Conservation (phyloP, 2,113 vertebrate genomes). For the Artemisiospiza belli region DNA sequence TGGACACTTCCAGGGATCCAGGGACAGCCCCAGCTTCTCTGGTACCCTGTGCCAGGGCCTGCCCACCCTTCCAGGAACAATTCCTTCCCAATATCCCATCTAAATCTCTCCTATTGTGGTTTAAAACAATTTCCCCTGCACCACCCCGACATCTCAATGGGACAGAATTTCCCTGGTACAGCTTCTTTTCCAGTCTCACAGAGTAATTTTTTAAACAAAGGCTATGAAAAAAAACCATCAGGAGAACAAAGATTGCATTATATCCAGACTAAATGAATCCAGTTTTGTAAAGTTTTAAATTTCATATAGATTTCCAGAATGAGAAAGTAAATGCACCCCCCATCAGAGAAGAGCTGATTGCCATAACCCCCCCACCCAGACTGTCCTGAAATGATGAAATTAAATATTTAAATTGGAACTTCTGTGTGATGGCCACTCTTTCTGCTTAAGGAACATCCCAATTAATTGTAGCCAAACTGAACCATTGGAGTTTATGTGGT, state of each 20-base stretch:
- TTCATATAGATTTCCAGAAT: background rate
- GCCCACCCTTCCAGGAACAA: background rate
- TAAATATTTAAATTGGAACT: background rate
- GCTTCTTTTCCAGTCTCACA: background rate
- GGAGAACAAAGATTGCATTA: background rate
- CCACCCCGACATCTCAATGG: background rate
- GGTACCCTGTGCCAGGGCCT: background rate
- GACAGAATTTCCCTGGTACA: background rate
- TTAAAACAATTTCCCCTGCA: background rate
- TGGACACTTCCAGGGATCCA: background rate
- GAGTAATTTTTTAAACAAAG: background rate
- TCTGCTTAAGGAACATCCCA: background rate
- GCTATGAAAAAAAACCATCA: background rate
- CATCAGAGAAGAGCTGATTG: background rate
- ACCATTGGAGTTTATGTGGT: background rate
- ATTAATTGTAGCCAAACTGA: background rate
- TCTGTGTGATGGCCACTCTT: background rate
- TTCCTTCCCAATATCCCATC: background rate
- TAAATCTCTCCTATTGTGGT: background rate
- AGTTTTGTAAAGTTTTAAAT: background rate
- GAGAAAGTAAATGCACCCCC: background rate
- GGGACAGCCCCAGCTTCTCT: background rate
- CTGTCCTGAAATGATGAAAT: background rate
- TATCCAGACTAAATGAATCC: background rate
- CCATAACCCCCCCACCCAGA: background rate